These are phyloP conservation scores for Cosmia trapezina DNA, from an alignment of 2,888 invertebrate species.

Conservation along the genomic window DNA sequence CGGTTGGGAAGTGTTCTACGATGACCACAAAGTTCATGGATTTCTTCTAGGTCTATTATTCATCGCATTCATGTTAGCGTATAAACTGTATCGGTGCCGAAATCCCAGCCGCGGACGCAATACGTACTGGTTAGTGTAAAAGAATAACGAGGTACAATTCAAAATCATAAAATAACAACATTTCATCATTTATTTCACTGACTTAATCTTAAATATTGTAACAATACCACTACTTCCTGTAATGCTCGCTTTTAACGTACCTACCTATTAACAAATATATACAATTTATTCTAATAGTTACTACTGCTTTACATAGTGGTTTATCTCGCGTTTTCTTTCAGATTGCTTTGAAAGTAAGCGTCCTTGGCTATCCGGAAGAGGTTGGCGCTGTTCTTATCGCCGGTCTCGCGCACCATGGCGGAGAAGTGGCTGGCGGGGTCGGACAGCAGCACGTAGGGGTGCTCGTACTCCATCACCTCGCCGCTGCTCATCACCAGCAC, in stretches of 20 bases:
- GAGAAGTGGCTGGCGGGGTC: constrained; percentile 89
- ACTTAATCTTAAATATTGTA: constrained; percentile 6
- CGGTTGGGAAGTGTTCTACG: constrained; percentile 64
- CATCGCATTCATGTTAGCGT: constrained; percentile 69
- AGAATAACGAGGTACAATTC: constrained; percentile 26
- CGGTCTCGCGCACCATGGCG: constrained; percentile 91
- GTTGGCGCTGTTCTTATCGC: constrained; percentile 88
- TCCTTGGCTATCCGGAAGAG: constrained; percentile 87
- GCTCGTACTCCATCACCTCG: constrained; percentile 91
- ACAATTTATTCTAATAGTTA: constrained; percentile 36
- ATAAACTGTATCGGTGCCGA: constrained; percentile 71
- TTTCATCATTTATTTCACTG: constrained; percentile 12
- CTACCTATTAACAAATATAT: constrained; percentile 30
- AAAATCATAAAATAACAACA: constrained; percentile 7
- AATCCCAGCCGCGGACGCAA: constrained; percentile 67
- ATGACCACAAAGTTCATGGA: constrained; percentile 67
- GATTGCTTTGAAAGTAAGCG: constrained; percentile 80
- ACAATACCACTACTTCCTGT: constrained; percentile 6
- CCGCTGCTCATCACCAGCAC: constrained; percentile 93
- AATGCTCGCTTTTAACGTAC: constrained; percentile 3
- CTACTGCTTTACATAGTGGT: constrained; percentile 11
- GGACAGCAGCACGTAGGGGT: constrained; percentile 90
- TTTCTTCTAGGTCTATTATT: constrained; percentile 68
- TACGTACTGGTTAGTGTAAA: not conserved
- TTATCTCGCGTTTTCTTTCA: constrained; percentile 79